Conservation (phyloP, 1,140 invertebrate genomes). For the Macrosteles quadrilineatus region DNA sequence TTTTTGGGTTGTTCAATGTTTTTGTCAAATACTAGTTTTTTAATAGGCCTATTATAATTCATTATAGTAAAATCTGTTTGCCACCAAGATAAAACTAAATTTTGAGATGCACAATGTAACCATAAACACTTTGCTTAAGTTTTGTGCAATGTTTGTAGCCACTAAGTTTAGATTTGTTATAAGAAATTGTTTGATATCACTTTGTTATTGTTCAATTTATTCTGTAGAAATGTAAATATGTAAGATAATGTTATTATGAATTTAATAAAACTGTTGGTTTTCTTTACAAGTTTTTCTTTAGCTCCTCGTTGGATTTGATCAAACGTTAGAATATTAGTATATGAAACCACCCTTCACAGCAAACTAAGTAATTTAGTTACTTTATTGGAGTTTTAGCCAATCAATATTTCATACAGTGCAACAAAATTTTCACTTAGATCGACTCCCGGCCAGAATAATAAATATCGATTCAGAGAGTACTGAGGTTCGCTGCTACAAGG, state of each 20-base stretch:
- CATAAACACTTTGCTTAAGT: too few relatives aligned
- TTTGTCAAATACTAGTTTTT: too few relatives aligned
- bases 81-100: too few relatives aligned
- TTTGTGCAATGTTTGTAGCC: too few relatives aligned
- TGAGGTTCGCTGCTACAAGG: too few relatives aligned
- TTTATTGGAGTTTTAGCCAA: background rate
- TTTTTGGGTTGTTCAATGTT: too few relatives aligned
- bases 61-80: too few relatives aligned
- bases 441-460: background rate
- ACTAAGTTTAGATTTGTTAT: conserved; percentile 33
- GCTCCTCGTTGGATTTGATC: background rate
- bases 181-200: conserved; percentile 35
- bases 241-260: conserved; percentile 20
- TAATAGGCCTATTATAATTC: too few relatives aligned
- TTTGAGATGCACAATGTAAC: too few relatives aligned
- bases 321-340: background rate
- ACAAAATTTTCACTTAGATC: background rate
- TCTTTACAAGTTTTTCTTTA: conserved; percentile 35
- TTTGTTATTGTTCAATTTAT: conserved; percentile 32
- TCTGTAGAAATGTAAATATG: conserved; percentile 38
- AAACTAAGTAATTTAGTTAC: background rate
- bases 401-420: background rate
- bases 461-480: background rate
- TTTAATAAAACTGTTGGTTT: conserved; percentile 31
- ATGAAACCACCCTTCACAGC: background rate